Evolutionary conservation across 2,113 vertebrate species (phyloP).

Genomic region (Sylvietta virens): DNA sequence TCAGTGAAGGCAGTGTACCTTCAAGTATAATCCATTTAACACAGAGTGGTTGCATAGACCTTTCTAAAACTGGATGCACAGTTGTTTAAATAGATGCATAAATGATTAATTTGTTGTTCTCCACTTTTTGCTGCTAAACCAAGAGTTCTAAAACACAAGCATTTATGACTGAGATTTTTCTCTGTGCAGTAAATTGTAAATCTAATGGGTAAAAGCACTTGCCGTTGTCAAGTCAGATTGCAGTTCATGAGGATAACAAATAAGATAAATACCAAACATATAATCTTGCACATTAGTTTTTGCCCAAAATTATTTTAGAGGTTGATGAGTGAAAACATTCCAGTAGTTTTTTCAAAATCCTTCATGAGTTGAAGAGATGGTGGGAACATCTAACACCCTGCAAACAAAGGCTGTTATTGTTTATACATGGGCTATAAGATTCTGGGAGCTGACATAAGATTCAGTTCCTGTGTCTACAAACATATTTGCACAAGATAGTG

Average conservation of each 20-base stretch:
- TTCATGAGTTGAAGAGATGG: background rate
- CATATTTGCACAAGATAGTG: constrained; percentile 19
- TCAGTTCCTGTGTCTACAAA: constrained; percentile 45
- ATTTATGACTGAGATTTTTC: constrained; percentile 28
- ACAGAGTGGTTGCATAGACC: background rate
- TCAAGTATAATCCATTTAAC: constrained; percentile 7
- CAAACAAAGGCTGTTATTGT: constrained; percentile 34
- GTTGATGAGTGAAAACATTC: constrained; percentile 27
- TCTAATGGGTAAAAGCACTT: constrained; percentile 27
- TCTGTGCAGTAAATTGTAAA: constrained; percentile 25
- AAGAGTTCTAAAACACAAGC: constrained; percentile 44
- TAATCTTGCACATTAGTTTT: constrained; percentile 10
- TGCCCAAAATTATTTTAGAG: constrained; percentile 36
- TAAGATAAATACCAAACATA: constrained; percentile 35
- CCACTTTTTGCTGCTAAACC: background rate
- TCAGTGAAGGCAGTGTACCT: background rate
- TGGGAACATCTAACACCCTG: background rate
- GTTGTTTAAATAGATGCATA: background rate
- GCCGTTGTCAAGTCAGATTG: constrained; percentile 5
- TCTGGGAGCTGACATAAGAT: constrained; percentile 36
- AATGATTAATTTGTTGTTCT: background rate
- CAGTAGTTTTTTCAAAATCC: background rate
- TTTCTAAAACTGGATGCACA: background rate
- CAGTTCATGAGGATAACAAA: constrained; percentile 8
- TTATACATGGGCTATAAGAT: constrained; percentile 12